Percentiles rank a stretch among this genome's conserved stretches.
phyloP scores from a whole-genome alignment of 37 sponge, comb jelly and placozoan species.

The Amphimedon queenslandica region DNA sequence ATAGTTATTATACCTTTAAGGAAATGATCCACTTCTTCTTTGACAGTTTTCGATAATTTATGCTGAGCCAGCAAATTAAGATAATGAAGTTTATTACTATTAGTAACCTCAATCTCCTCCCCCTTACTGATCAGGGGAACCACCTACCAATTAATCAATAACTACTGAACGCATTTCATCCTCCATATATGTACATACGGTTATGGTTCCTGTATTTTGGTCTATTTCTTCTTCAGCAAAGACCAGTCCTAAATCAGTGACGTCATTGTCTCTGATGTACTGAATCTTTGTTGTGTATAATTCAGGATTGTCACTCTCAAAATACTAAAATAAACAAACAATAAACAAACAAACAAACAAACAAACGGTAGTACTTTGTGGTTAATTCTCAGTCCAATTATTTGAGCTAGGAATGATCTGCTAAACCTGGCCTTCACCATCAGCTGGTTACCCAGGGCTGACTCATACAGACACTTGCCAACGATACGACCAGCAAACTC shows the following conservation, averaged over 20 bases:
- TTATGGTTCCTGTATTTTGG: neutral
- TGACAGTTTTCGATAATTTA: constrained; percentile 54
- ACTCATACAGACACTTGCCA: constrained; percentile 90
- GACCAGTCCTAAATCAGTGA: constrained; percentile 71
- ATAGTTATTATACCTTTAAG: constrained; percentile 67
- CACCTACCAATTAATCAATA: constrained; percentile 38
- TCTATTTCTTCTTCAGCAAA: constrained; percentile 89
- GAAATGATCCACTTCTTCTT: constrained; percentile 76
- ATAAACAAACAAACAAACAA: neutral
- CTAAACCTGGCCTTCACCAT: constrained; percentile 83
- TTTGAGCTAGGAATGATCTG: constrained; percentile 89
- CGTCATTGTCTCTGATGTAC: constrained; percentile 84
- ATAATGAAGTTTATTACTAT: constrained; percentile 83
- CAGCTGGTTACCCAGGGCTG: constrained; percentile 64
- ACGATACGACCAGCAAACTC: constrained; percentile 84
- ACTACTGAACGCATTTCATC: neutral
- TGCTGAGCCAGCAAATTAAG: constrained; percentile 79
- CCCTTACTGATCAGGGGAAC: constrained; percentile 77
- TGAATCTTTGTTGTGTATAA: constrained; percentile 77
- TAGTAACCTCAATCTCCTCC: constrained; percentile 77
- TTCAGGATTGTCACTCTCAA: constrained; percentile 89
- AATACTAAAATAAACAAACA: constrained; percentile 51
- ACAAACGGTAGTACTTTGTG: constrained; percentile 42
- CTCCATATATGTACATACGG: neutral
- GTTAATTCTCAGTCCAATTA: constrained; percentile 82